Percentiles rank a stretch among this genome's conserved stretches.
Conservation (phyloP, 2,113 vertebrate genomes). For the Sinocyclocheilus rhinocerous region DNA sequence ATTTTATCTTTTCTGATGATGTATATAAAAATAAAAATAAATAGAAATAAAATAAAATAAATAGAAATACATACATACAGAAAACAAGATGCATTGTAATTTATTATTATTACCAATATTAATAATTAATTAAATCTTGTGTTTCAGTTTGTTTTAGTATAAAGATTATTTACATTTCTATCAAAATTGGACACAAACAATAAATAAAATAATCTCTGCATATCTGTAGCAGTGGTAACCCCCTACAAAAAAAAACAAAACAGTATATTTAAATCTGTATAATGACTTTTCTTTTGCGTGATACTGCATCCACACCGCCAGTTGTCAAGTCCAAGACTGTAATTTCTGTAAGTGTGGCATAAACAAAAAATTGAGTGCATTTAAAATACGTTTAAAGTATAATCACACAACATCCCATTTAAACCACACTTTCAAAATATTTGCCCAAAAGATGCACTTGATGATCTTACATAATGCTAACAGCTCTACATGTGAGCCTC, state of each 20-base stretch:
- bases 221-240: not conserved
- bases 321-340: not conserved
- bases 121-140: no score
- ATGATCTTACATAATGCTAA: conserved; percentile 10
- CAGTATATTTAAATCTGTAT: not conserved
- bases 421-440: not conserved
- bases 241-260: not conserved
- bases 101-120: no score
- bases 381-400: not conserved
- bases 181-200: not conserved
- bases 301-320: not conserved
- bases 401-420: not conserved
- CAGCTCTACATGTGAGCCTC: conserved; percentile 13
- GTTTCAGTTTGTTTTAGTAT: not conserved
- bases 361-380: not conserved
- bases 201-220: not conserved
- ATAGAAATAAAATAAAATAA: no score
- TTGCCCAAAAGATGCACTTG: not conserved
- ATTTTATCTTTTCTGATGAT: not conserved
- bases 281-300: not conserved
- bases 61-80: no score
- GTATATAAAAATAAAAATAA: no score
- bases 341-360: not conserved
- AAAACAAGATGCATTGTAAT: no score
- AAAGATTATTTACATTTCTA: not conserved